Percentiles rank a stretch among this genome's conserved stretches.
phyloP scores from a whole-genome alignment of 2,888 invertebrate genomes.

The Andrena haemorrhoa region DNA sequence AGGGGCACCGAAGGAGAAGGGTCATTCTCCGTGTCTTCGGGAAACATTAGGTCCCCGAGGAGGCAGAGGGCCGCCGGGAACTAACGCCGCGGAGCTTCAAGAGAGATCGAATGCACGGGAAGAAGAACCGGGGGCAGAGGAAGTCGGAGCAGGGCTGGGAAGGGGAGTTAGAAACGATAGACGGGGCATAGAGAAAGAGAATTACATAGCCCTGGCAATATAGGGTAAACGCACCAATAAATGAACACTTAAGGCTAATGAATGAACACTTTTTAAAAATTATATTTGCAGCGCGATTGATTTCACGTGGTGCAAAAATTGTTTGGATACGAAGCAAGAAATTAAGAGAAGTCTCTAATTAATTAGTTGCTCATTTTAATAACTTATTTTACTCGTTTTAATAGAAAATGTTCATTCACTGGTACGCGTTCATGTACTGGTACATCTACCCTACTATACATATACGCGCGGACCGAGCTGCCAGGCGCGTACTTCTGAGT shows the following conservation, averaged over 20 bases:
- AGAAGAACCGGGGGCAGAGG: background rate
- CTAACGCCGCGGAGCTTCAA: background rate
- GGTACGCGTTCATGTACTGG: no score
- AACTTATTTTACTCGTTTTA: no score
- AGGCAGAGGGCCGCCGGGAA: background rate
- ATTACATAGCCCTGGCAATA: conserved; percentile 15
- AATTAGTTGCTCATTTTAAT: no score
- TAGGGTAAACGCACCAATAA: no score
- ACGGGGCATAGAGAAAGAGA: background rate
- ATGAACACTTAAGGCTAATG: no score
- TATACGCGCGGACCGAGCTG: conserved; percentile 26
- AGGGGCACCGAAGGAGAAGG: background rate
- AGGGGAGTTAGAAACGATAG: background rate
- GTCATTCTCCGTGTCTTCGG: background rate
- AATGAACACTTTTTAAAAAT: no score
- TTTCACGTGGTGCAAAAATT: no score
- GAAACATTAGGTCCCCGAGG: background rate
- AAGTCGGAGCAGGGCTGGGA: background rate
- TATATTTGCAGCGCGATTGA: no score
- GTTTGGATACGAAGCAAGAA: no score
- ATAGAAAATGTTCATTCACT: no score
- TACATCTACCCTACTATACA: no score
- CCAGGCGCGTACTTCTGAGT: conserved; percentile 53
- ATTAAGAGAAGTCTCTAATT: no score
- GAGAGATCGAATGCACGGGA: background rate